Conservation (phyloP, 2,797 vertebrate genomes). For the Podarcis siculus region DNA sequence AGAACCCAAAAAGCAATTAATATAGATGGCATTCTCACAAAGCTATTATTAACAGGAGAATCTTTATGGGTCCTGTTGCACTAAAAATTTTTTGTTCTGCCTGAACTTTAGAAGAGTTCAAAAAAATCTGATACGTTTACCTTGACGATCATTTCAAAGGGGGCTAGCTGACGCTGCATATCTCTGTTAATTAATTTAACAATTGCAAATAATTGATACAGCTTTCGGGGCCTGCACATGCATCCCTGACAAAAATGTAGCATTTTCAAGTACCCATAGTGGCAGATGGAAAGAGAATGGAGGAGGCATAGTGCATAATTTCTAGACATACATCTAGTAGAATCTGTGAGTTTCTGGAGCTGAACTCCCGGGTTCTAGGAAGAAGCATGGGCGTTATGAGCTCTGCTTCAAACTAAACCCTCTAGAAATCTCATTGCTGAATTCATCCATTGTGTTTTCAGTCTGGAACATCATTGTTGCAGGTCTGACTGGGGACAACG, state of each 20-base stretch:
- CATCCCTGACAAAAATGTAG: background rate
- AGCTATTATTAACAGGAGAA: conserved; percentile 13
- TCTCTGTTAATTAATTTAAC: conserved; percentile 20
- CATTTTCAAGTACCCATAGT: background rate
- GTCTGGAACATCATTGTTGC: background rate
- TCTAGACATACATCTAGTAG: no score
- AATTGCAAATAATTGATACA: background rate
- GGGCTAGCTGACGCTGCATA: background rate
- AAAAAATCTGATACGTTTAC: background rate
- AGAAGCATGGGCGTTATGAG: background rate
- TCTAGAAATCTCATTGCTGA: background rate
- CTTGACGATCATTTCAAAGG: conserved; percentile 1
- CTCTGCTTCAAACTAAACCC: background rate
- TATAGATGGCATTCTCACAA: conserved; percentile 4
- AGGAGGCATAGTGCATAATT: background rate
- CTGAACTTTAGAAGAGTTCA: background rate
- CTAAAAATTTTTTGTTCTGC: background rate
- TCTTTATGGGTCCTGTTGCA: background rate
- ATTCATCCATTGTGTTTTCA: background rate
- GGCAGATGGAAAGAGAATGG: background rate
- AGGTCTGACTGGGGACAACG: background rate
- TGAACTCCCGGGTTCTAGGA: background rate
- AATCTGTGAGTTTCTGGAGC: background rate
- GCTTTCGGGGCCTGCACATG: background rate
- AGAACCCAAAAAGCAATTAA: conserved; percentile 18